Evolutionary conservation across 2,797 vertebrate species (phyloP), one percentile per base, ranked within the genome.

Genomic region (Danio jaintianensis): DNA sequence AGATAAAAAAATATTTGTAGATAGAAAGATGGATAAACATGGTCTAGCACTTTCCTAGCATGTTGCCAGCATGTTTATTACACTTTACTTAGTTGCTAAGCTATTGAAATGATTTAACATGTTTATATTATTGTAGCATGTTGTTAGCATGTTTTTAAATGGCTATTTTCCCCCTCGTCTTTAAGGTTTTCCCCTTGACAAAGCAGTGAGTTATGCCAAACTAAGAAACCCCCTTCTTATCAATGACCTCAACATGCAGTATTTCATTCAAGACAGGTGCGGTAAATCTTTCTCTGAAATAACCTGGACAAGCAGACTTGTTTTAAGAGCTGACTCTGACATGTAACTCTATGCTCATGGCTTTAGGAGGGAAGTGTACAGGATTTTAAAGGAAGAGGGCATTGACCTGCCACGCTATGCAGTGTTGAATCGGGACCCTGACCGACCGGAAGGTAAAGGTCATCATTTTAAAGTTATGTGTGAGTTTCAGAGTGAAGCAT

Each of bases 201-300:
- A 99, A 92, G 98, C 97, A 4, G 97, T 99, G 85, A 95, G 96
- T 87, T 99, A 99, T 47, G 95, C 94, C 84, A 96, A 96, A 86
- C 94, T 99, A 78, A 95, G 97, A 91, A 98, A 95, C 63, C 96
- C 98, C 0, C 95, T 99, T 85, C 94, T 98, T 78, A 97, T 99
- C 88, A 99, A 99, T 43, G 98, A 99, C 89, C 95, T 99, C 87
- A 95, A 98, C 84, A 99, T 97, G 97, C 98, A 99, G 89, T 99
- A 97, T 93, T 99, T 95, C 85, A 98, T 99, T 89, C 97, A 98
- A 90, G 98, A 99, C 94, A 97, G 98, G 98, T 99, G 90, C 40
- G n/a, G 22, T 58, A 1, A 7, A 42, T 45, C 11, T 52, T 64
- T 38, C 0, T 79, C 0, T 16, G 3, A 64, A 64, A 6, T n/a